A percentile compares a stretch with the other conserved stretches of the same genome.
phyloP scores from a whole-genome alignment of 2,888 invertebrate genomes.

The Orthonychiurus folsomi region DNA sequence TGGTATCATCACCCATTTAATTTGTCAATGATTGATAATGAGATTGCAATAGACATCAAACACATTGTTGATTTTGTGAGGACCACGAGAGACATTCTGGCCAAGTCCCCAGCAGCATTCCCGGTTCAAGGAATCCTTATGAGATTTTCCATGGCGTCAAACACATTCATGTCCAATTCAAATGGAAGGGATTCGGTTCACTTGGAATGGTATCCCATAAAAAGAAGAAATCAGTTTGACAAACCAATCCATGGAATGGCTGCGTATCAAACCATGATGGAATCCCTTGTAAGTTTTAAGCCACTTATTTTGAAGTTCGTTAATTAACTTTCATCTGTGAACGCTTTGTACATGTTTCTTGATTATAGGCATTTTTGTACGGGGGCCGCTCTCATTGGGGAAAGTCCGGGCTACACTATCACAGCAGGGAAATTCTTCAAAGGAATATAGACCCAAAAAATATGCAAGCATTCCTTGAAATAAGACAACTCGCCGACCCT shows the following conservation, averaged over 20 bases:
- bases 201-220: constrained; percentile 13
- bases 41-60: constrained; percentile 8
- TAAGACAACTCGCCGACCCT: constrained; percentile 4
- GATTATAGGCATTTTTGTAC: not conserved
- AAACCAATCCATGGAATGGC: constrained; percentile 8
- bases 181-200: constrained; percentile 11
- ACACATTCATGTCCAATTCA: constrained; percentile 12
- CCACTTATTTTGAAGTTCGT: not conserved
- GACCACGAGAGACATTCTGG: constrained; percentile 10
- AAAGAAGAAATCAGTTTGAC: constrained; percentile 9
- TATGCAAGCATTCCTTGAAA: not conserved
- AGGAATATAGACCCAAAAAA: constrained; percentile 15
- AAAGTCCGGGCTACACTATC: constrained; percentile 19
- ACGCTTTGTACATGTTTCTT: too few species aligned
- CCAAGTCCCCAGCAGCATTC: constrained; percentile 10
- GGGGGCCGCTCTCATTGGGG: constrained; percentile 21
- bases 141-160: constrained; percentile 11
- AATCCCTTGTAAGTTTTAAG: constrained; percentile 9
- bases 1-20: constrained; percentile 14
- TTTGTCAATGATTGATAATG: constrained; percentile 13
- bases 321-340: not conserved
- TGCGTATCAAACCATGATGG: constrained; percentile 13
- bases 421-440: constrained; percentile 11
- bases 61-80: not conserved
- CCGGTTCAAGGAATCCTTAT: constrained; percentile 18